A percentile compares a stretch with the other conserved stretches of the same genome.
Conservation (phyloP, 53 echinoderm and acorn worm species). For the Luidia sarsii region DNA sequence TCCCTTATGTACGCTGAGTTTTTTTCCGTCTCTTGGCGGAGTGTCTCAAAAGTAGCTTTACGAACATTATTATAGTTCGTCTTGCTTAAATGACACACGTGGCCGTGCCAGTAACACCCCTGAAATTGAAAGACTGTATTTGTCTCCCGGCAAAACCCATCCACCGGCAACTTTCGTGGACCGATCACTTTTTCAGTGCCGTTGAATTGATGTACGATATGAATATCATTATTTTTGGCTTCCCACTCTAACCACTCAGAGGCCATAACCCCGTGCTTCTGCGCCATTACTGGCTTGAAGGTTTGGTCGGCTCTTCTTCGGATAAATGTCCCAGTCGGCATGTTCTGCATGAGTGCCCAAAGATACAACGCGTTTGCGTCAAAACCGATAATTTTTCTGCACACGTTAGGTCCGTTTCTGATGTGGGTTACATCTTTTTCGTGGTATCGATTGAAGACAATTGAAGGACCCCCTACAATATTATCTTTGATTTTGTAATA, state of each 20-base stretch:
- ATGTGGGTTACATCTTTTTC: conserved; percentile 45
- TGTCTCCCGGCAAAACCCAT: conserved; percentile 52
- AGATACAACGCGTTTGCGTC: conserved; percentile 72
- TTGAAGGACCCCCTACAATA: conserved; percentile 64
- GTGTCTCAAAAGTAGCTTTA: not conserved
- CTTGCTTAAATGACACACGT: conserved; percentile 23
- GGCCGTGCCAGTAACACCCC: conserved; percentile 56
- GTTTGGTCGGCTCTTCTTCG: conserved; percentile 16
- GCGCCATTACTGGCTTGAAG: conserved; percentile 23
- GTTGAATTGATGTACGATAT: conserved; percentile 49
- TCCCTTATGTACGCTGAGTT: conserved; percentile 20
- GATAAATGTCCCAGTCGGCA: conserved; percentile 56
- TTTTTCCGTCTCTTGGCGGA: not conserved
- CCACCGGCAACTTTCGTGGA: conserved; percentile 25
- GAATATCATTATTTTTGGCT: not conserved
- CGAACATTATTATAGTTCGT: conserved; percentile 14
- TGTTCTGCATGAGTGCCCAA: conserved; percentile 69
- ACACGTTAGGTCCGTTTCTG: conserved; percentile 11
- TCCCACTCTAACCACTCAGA: conserved; percentile 39
- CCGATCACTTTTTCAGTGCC: conserved; percentile 43
- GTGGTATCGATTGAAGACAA: conserved; percentile 68
- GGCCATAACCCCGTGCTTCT: conserved; percentile 19
- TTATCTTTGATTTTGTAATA: conserved; percentile 51
- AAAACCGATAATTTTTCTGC: conserved; percentile 50
- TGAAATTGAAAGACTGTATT: conserved; percentile 68